Evolutionary conservation across 2,113 vertebrate genomes (phyloP).

Genomic region (Rhabdomys dilectus): DNA sequence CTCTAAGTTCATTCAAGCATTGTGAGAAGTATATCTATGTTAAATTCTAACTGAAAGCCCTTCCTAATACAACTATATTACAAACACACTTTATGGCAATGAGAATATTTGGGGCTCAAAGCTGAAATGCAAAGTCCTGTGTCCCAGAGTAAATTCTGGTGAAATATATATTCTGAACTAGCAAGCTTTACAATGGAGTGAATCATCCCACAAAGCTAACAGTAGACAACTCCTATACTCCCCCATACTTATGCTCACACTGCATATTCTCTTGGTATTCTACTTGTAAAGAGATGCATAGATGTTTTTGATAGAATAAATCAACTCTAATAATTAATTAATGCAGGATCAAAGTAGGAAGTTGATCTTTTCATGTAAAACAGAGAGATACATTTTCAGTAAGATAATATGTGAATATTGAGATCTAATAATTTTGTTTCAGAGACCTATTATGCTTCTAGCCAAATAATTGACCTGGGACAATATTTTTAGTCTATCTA

Average conservation of each 20-base stretch:
- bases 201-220: neutral
- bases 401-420: neutral
- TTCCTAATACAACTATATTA: neutral
- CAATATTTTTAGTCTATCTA: neutral
- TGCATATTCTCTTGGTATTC: neutral
- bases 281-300: neutral
- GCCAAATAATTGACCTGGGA: neutral
- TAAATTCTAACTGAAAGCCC: neutral
- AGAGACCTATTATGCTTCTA: neutral
- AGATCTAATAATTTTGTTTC: neutral
- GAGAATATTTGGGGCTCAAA: neutral
- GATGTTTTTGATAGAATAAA: neutral
- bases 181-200: neutral
- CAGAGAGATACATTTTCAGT: neutral
- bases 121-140: neutral
- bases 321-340: neutral
- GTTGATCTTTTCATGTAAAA: neutral
- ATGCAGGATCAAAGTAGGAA: neutral
- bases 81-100: neutral
- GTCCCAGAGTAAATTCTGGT: neutral
- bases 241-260: neutral
- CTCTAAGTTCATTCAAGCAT: neutral
- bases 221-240: neutral
- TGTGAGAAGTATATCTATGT: no score
- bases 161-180: neutral